Evolutionary conservation across 2,797 vertebrate species (phyloP).

Genomic region (Tragopan temminckii): DNA sequence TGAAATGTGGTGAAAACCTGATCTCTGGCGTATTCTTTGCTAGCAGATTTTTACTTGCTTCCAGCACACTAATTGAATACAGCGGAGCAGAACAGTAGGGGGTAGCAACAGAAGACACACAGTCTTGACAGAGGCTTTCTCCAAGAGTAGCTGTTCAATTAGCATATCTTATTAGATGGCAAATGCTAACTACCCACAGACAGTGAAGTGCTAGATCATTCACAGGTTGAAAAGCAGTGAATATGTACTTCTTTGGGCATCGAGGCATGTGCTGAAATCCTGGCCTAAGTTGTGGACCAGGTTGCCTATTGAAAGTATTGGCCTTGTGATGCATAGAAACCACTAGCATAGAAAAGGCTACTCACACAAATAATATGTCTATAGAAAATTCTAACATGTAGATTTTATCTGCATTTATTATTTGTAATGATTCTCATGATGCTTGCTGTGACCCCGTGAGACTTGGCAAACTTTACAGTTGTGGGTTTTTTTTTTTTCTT

Average conservation of each 20-base stretch:
- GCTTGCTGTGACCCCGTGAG: not conserved
- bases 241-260: not conserved
- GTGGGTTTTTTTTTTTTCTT: not conserved
- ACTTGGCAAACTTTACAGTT: not conserved
- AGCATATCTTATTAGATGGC: slow-evolving; percentile 63
- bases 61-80: slow-evolving; percentile 76
- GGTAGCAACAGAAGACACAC: slow-evolving; percentile 49
- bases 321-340: not conserved
- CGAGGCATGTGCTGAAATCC: not conserved
- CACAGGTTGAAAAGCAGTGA: slow-evolving; percentile 25
- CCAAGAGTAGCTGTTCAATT: slow-evolving; percentile 66
- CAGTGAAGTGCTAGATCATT: slow-evolving; percentile 35
- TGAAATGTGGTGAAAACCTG: slow-evolving; percentile 53
- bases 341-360: not conserved
- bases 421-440: not conserved
- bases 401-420: not conserved
- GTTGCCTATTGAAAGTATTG: not conserved
- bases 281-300: not conserved
- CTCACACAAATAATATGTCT: not conserved
- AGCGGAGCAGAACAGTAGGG: slow-evolving; percentile 68
- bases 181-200: slow-evolving; percentile 43
- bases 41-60: slow-evolving; percentile 61
- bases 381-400: not conserved
- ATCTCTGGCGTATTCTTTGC: slow-evolving; percentile 58
- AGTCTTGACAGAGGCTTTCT: slow-evolving; percentile 70